Evolutionary conservation across 2,113 vertebrate species (phyloP).

Genomic region (Sceloporus tristichus): DNA sequence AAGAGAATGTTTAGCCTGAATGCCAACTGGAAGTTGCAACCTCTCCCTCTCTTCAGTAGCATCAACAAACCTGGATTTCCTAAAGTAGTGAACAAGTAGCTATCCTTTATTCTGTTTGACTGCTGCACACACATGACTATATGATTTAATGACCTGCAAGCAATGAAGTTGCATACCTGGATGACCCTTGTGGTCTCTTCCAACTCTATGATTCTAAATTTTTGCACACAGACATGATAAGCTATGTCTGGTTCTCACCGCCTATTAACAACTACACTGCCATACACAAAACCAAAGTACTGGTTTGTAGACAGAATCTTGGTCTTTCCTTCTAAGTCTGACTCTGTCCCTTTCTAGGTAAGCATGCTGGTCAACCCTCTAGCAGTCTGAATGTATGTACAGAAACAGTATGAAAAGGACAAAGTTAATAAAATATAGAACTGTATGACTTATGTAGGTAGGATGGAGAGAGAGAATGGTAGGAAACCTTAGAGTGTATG

Average conservation of each 20-base stretch:
- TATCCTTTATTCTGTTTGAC: not conserved
- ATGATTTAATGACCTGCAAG: not conserved
- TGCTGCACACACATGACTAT: not conserved
- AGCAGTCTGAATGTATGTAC: not conserved
- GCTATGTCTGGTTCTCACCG: not conserved
- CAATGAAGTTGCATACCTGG: too few relatives aligned
- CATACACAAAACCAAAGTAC: not conserved
- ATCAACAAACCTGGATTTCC: slow-evolving; percentile 2
- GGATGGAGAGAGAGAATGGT: not conserved
- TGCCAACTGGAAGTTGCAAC: slow-evolving; percentile 35
- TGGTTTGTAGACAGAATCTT: not conserved
- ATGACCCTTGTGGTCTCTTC: too few relatives aligned
- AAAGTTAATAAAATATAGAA: not conserved
- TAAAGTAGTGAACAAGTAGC: not conserved
- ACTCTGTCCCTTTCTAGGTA: not conserved
- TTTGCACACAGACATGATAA: not conserved
- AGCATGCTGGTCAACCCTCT: not conserved
- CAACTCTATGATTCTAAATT: not conserved
- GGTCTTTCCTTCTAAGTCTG: not conserved
- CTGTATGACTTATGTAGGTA: not conserved
- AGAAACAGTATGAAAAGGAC: too few relatives aligned
- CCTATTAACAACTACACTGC: not conserved
- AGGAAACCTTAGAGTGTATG: too few relatives aligned
- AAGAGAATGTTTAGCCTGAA: not conserved
- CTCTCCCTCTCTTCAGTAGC: slow-evolving; percentile 1